Evolutionary conservation across 1,140 invertebrate genomes (phyloP).

Genomic region (Coptotermes formosanus): DNA sequence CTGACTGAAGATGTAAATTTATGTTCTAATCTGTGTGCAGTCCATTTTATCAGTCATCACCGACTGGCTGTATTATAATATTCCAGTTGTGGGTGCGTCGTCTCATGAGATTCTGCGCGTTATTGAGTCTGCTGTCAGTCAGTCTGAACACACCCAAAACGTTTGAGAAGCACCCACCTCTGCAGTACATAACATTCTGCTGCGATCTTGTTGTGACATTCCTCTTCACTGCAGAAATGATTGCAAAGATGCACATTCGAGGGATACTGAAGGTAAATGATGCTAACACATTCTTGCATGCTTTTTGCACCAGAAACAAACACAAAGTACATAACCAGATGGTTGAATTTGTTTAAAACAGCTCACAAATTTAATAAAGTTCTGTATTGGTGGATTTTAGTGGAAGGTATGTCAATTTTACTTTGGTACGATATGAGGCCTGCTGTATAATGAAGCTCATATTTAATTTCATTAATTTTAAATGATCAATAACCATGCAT

Average conservation of each 20-base stretch:
- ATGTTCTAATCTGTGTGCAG: too few species aligned
- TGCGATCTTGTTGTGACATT: slow-evolving; percentile 86
- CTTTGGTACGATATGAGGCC: neutral
- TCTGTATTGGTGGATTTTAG: neutral
- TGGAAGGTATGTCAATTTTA: neutral
- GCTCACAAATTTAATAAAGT: neutral
- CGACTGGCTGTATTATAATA: neutral
- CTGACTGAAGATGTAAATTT: too few species aligned
- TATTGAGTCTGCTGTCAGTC: slow-evolving; percentile 89
- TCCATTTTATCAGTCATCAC: too few species aligned
- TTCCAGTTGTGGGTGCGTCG: slow-evolving; percentile 81
- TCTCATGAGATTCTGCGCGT: slow-evolving; percentile 84
- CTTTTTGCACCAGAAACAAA: too few species aligned
- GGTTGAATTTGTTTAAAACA: too few species aligned
- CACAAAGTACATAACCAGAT: too few species aligned
- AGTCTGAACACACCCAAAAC: slow-evolving; percentile 95
- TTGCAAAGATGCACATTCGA: slow-evolving; percentile 95
- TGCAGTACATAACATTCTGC: slow-evolving; percentile 87
- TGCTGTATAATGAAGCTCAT: neutral
- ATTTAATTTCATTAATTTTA: too few species aligned
- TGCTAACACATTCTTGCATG: neutral
- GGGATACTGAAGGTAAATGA: slow-evolving; percentile 79
- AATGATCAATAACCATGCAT: too few species aligned
- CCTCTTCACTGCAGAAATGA: slow-evolving; percentile 95
- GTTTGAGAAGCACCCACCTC: slow-evolving; percentile 76